These are phyloP conservation scores for Hirtodrosophila trivittata DNA, from an alignment of 2,888 invertebrate species.

Conservation along the genomic window DNA sequence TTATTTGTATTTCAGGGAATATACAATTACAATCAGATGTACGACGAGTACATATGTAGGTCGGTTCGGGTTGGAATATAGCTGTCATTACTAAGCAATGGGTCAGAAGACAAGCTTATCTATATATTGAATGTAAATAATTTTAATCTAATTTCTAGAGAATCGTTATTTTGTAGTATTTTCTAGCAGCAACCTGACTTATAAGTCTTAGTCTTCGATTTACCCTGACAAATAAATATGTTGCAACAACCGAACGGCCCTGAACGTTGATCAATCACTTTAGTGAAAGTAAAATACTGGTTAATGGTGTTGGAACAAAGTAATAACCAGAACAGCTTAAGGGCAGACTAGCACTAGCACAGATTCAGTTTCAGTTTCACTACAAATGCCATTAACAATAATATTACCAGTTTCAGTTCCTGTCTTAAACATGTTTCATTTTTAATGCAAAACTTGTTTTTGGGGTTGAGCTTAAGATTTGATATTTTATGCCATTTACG, in stretches of 20 bases:
- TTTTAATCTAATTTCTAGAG: too few species aligned
- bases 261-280: constrained; percentile 29
- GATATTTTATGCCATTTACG: constrained; percentile 36
- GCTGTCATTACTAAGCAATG: too few species aligned
- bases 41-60: too few species aligned
- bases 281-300: constrained; percentile 57
- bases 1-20: too few species aligned
- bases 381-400: neutral
- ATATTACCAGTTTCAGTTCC: constrained; percentile 24
- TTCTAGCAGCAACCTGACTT: neutral
- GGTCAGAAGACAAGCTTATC: too few species aligned
- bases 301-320: constrained; percentile 4
- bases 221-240: neutral
- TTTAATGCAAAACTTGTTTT: constrained; percentile 20
- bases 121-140: neutral
- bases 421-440: constrained; percentile 35
- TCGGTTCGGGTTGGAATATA: too few species aligned
- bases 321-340: constrained; percentile 28
- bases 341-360: constrained; percentile 30
- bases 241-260: constrained; percentile 40
- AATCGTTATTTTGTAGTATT: too few species aligned
- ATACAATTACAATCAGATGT: too few species aligned
- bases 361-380: constrained; percentile 23
- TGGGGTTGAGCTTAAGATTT: neutral
- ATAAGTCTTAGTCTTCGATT: neutral